These are phyloP conservation scores for Acyrthosiphon pisum DNA, from an alignment of 1,140 invertebrate genomes.

Conservation along the genomic window DNA sequence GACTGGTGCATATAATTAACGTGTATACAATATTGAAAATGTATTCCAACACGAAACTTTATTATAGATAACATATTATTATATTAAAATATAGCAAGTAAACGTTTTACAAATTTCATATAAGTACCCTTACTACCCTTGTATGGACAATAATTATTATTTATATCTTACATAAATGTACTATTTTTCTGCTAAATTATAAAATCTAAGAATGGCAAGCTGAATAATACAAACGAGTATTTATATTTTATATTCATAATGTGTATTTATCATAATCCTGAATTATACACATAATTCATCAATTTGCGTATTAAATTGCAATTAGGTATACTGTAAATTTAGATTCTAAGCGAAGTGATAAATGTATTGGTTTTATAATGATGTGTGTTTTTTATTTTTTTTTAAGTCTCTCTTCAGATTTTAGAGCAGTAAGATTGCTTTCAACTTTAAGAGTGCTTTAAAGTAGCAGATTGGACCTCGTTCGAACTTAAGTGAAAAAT, in stretches of 20 bases:
- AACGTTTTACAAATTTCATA: not conserved
- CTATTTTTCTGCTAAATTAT: not conserved
- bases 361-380: not conserved
- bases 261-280: not conserved
- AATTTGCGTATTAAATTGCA: not conserved
- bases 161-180: not conserved
- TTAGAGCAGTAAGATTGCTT: too few species aligned
- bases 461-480: too few species aligned
- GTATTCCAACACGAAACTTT: not conserved
- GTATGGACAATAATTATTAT: not conserved
- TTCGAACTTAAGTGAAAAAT: too few species aligned
- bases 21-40: not conserved
- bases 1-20: not conserved
- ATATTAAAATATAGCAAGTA: not conserved
- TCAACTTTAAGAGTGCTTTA: too few species aligned
- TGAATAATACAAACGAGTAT: not conserved
- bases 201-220: not conserved
- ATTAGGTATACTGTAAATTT: not conserved
- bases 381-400: too few species aligned
- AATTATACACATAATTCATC: not conserved
- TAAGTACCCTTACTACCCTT: too few species aligned
- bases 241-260: not conserved
- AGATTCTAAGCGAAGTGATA: not conserved
- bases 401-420: too few species aligned
- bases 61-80: not conserved